These are phyloP conservation scores for Rhamnusium bicolor DNA, from an alignment of 2,888 invertebrate genomes.

Conservation along the genomic window DNA sequence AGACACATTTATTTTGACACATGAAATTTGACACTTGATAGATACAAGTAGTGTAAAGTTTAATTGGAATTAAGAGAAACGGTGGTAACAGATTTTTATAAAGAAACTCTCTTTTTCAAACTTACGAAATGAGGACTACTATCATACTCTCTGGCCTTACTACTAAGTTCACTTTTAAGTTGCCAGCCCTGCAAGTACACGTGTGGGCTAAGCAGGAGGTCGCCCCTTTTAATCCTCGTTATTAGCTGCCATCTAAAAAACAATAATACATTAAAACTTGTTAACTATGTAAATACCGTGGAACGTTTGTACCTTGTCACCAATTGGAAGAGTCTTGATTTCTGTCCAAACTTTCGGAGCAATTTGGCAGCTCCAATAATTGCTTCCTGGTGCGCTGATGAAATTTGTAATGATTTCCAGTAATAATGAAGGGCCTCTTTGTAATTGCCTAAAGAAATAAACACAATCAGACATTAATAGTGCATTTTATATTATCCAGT, in stretches of 20 bases:
- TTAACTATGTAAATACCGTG: too few relatives aligned
- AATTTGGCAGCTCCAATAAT: constrained; percentile 77
- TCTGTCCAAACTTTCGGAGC: constrained; percentile 77
- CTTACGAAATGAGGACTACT: constrained; percentile 59
- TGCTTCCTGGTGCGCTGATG: constrained; percentile 74
- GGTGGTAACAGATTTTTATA: too few relatives aligned
- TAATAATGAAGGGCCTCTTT: constrained; percentile 74
- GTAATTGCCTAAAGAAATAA: constrained; percentile 71
- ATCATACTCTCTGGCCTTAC: constrained; percentile 68
- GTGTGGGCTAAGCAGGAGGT: constrained; percentile 69
- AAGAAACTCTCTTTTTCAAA: too few relatives aligned
- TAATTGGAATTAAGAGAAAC: too few relatives aligned
- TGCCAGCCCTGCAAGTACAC: constrained; percentile 74
- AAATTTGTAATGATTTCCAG: constrained; percentile 73
- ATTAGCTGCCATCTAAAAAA: constrained; percentile 73
- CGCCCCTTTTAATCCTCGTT: constrained; percentile 70
- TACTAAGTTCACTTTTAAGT: constrained; percentile 71
- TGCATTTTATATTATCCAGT: too few relatives aligned
- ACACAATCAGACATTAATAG: too few relatives aligned
- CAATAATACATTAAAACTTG: too few relatives aligned
- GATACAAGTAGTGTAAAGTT: too few relatives aligned
- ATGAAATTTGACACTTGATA: too few relatives aligned
- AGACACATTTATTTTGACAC: too few relatives aligned
- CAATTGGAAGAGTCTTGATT: constrained; percentile 78
- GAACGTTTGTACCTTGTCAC: constrained; percentile 74